A percentile compares a stretch with the other conserved stretches of the same genome.
These are phyloP conservation scores for Carcharodon carcharias DNA, from an alignment of 2,797 vertebrate species.

Conservation along the genomic window DNA sequence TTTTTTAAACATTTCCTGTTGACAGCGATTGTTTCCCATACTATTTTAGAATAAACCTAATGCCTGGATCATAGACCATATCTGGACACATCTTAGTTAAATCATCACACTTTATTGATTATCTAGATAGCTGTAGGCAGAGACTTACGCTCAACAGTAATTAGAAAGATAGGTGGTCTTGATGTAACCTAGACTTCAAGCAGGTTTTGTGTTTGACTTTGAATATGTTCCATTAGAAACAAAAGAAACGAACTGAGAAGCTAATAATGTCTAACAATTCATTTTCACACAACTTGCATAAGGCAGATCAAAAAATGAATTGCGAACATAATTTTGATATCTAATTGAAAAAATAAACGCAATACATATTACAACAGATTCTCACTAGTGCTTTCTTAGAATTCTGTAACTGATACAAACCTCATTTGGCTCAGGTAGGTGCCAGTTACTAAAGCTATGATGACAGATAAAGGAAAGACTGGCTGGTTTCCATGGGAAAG, in stretches of 20 bases:
- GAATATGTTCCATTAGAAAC: neutral
- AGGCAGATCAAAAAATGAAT: neutral
- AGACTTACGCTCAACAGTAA: neutral
- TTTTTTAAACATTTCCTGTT: neutral
- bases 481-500: slow-evolving; percentile 7
- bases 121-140: neutral
- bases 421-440: neutral
- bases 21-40: neutral
- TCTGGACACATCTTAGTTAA: neutral
- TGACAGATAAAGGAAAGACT: slow-evolving; percentile 6
- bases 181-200: neutral
- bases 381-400: neutral
- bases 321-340: neutral
- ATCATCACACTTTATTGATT: neutral
- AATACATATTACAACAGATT: neutral
- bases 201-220: neutral
- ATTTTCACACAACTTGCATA: neutral
- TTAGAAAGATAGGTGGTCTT: neutral
- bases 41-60: neutral
- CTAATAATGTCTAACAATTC: neutral
- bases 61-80: neutral
- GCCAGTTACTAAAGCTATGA: neutral
- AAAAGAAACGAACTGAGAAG: neutral
- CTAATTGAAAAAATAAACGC: neutral
- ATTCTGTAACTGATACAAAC: slow-evolving; percentile 5